Evolutionary conservation across 2,888 invertebrate genomes (phyloP), one percentile per base, ranked within the genome.

Genomic region (Lasioglossum malachurum): DNA sequence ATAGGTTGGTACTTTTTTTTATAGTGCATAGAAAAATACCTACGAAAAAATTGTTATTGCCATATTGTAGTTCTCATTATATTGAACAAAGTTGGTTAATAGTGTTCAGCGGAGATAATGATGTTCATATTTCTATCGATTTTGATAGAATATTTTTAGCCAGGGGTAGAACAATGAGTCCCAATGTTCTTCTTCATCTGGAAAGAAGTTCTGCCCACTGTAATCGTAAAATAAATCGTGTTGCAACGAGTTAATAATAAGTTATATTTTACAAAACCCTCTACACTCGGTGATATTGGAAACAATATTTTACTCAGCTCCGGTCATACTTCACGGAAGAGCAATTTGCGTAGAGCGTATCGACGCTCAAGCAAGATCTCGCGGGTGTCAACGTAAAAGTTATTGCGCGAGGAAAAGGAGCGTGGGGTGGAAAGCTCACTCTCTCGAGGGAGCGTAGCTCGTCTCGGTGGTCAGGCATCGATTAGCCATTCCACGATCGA

Each of bases 401-500:
- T 91, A 89, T 91, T 87, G 81, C 88, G 76, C 38, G 72, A 57
- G 77, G 84, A 74, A 77, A 77, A 81, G 60, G 72, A 72, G 73
- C 80, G 64, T 64, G 60, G 82, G 89, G 87, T 74, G 73, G 82
- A 84, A 87, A 84, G 67, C 69, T 69, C 23, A 12, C 41, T 69
- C 69, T 38, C 41, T 69, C 23, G 69, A 86, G 90, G 91, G 83
- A 83, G 53, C 84, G 88, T 83, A 80, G 60, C 67, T 82, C 75
- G 84, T 78, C 90, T 85, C 73, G 80, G 78, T 84, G 88, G 88
- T 89, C 91, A 86, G 87, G 77, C 89, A 91, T 91, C 92, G 91
- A 91, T 90, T 91, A 89, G 87, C 89, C 83, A 88, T 92, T 88
- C 83, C 86, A 86, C 92, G 73, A 91, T 92, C 88, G 86, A 86